Conservation (phyloP, 2,113 vertebrate genomes). For the Lynx canadensis region DNA sequence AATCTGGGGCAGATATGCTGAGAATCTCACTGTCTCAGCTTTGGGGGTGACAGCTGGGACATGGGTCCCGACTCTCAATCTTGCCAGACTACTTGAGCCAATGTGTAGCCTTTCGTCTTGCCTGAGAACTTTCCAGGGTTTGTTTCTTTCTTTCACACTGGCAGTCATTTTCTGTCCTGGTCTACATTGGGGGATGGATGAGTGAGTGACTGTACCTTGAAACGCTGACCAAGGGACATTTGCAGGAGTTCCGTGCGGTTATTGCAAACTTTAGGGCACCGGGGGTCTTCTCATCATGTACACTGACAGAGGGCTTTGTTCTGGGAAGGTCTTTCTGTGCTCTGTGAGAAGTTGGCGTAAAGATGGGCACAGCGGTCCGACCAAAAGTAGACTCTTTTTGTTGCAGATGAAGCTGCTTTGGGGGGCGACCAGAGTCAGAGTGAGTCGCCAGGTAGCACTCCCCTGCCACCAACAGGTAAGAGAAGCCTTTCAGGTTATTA, state of each 20-base stretch:
- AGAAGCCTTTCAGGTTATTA: background rate
- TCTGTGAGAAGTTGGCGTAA: background rate
- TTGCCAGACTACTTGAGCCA: background rate
- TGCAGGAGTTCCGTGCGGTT: background rate
- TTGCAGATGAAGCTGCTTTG: background rate
- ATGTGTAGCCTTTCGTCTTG: background rate
- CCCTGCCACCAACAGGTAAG: background rate
- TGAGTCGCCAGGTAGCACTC: background rate
- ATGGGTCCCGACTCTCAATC: background rate
- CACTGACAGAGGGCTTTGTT: background rate
- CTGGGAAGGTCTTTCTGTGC: background rate
- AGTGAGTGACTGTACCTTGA: background rate
- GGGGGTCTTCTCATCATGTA: background rate
- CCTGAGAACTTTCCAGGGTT: background rate
- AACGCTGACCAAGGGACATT: background rate
- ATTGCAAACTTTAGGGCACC: background rate
- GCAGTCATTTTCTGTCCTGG: constrained; percentile 41
- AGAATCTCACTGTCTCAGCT: background rate
- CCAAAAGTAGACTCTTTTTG: background rate
- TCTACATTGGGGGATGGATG: background rate
- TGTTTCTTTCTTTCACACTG: background rate
- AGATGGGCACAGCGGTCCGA: background rate
- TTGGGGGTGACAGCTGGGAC: background rate
- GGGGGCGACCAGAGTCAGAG: background rate
- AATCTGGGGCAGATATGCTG: background rate